Base-by-base conservation (phyloP, 2,797 vertebrate genomes). In the Spizella passerina region DNA sequence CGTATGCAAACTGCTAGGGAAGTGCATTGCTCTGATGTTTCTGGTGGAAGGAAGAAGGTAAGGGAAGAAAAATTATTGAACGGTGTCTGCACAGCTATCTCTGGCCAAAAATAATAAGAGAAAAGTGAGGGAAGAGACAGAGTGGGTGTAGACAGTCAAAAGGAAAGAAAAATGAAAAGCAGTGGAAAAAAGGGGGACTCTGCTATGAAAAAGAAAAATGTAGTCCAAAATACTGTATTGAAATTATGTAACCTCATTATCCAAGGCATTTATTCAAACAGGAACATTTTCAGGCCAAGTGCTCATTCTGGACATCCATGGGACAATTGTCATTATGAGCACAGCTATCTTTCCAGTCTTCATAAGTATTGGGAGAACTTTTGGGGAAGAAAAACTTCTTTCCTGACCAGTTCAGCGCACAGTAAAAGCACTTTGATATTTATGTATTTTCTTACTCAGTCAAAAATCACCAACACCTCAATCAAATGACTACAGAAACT, bases 11-110 rank as follows among this genome's bases (percentile, higher is more conserved):
- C 39, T 83, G 50, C 38, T 16, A 34, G 38, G 55, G 49, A 88
- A 88, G n/a, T 11, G 17, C 78, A 36, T 12, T 36, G 44, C 52
- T 80, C 44, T 8, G 8, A 39, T 53, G 24, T 19, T 66, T 36
- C 32, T 49, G 60, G 30, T 72, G 56, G 59, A 63, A 76, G 19
- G 50, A 39, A 50, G 10, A 46, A 63, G 39, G n/a, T 12, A 39
- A 80, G 26, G 30, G n/a, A 72, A 60, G 41, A 46, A 73, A 57
- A 88, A 53, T 38, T 18, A 56, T 2, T 17, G 24, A 81, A 69
- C 0, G 0, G n/a, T 23, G 10, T 7, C 10, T 13, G 55, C 3
- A 5, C 64, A 38, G 71, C n/a, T 63, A 60, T 20, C 0, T 1
- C 20, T 52, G 77, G 21, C 23, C 57, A 75, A 86, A 89, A 93